phyloP scores from a whole-genome alignment of 2,113 vertebrate genomes.

The Prinia subflava region DNA sequence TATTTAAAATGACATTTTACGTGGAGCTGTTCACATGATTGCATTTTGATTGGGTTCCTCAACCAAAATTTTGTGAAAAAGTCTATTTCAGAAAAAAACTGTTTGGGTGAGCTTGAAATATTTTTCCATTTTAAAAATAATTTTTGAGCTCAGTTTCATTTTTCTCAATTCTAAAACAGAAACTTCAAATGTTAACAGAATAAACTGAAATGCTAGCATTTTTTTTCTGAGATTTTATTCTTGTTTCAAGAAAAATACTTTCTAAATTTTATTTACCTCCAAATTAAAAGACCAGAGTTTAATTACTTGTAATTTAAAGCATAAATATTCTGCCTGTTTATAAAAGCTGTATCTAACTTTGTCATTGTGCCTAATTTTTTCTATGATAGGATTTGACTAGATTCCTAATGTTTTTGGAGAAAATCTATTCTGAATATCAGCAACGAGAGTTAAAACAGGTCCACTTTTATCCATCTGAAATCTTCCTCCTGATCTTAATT shows the following conservation, averaged over 20 bases:
- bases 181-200: background rate
- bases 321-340: background rate
- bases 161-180: background rate
- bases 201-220: background rate
- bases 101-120: background rate
- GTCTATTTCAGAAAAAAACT: background rate
- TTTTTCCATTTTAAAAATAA: background rate
- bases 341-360: background rate
- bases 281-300: background rate
- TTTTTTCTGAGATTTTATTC: background rate
- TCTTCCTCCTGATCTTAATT: background rate
- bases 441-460: background rate
- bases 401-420: background rate
- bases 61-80: background rate
- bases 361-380: background rate
- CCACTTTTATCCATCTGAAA: background rate
- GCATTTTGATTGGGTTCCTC: background rate
- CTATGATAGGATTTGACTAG: background rate
- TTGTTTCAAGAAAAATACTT: background rate
- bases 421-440: background rate
- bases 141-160: background rate
- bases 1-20: background rate
- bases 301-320: background rate
- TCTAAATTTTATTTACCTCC: accelerated
- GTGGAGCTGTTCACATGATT: background rate